Base-by-base conservation (phyloP, 2,113 vertebrate species). In the Falcunculus frontatus region DNA sequence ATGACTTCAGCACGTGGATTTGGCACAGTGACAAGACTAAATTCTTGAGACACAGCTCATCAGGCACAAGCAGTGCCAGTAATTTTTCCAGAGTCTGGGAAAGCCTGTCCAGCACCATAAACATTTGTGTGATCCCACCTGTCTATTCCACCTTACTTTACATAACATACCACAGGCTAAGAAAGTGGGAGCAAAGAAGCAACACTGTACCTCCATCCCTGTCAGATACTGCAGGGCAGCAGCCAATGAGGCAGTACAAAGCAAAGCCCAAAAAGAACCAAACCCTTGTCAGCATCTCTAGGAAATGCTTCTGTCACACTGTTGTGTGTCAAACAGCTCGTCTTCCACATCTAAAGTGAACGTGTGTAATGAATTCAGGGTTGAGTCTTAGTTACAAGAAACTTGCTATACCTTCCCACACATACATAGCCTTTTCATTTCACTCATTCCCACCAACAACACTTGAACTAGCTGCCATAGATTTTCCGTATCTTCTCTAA, bases 231-330 rank as follows among this genome's bases (percentile, higher is more conserved):
- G 32, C 1, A 0, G 3, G 14, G 37, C 46, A 10, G 50, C 60
- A 39, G 37, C 56, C 74, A 22, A 2, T 1, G 2, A 49, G 47
- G 60, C 69, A 55, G 10, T 3, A 32, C 32, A 8, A 26, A 4
- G 19, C 0, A 0, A 23, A 76, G 6, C 41, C 59, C 7, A 0
- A 5, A 19, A 41, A 64, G 27, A 60, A 17, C 37, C 57, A 56
- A 60, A 21, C 11, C 69, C 22, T 44, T 3, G 11, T 15, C 9
- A 89, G 37, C 14, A 1, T 30, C 70, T 75, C 62, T 26, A 26
- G 53, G 62, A 83, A 35, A 35, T 16, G 11, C 63, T 73, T 49
- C 83, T 70, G 46, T 53, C 53, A 46, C 15, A 6, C 41, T 0
- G 0, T 4, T 7, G 8, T 8, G 30, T 23, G 7, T 52, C 76